Evolutionary conservation across 2,888 invertebrate genomes (phyloP).

Genomic region (Pegoplata infirma): DNA sequence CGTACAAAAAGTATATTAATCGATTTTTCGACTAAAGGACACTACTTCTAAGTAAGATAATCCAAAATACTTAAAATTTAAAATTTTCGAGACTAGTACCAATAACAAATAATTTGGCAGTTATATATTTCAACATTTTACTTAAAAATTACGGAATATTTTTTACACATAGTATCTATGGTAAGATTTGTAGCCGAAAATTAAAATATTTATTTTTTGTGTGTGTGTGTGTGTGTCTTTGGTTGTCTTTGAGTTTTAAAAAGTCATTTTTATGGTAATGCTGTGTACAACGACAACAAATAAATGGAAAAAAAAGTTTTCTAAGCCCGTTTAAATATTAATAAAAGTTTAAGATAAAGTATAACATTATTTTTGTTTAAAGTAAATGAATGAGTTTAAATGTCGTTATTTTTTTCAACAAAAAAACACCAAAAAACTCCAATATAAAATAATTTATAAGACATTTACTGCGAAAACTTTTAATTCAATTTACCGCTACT

Average conservation of each 20-base stretch:
- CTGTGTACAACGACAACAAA: slow-evolving; percentile 12
- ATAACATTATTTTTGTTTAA: slow-evolving; percentile 47
- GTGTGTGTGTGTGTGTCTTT: neutral
- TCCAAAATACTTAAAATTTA: too few relatives aligned
- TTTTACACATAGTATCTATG: too few relatives aligned
- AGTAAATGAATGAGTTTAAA: slow-evolving; percentile 35
- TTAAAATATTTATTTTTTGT: neutral
- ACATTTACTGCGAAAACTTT: slow-evolving; percentile 37
- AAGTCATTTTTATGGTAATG: slow-evolving; percentile 49
- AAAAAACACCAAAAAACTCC: neutral
- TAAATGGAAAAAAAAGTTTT: slow-evolving; percentile 44
- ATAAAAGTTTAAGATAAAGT: slow-evolving; percentile 53
- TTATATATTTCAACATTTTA: too few relatives aligned
- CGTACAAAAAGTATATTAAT: too few relatives aligned
- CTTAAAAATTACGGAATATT: too few relatives aligned
- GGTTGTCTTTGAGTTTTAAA: slow-evolving; percentile 32
- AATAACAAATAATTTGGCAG: too few relatives aligned
- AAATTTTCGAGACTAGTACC: too few relatives aligned
- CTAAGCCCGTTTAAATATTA: slow-evolving; percentile 53
- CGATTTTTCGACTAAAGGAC: too few relatives aligned
- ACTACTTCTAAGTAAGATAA: too few relatives aligned
- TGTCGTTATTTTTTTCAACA: slow-evolving; percentile 23
- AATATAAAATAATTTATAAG: slow-evolving; percentile 43
- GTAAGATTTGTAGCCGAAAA: too few relatives aligned
- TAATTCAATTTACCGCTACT: slow-evolving; percentile 43